Conservation (phyloP, 2,113 vertebrate genomes). For the Xiphorhynchus elegans region DNA sequence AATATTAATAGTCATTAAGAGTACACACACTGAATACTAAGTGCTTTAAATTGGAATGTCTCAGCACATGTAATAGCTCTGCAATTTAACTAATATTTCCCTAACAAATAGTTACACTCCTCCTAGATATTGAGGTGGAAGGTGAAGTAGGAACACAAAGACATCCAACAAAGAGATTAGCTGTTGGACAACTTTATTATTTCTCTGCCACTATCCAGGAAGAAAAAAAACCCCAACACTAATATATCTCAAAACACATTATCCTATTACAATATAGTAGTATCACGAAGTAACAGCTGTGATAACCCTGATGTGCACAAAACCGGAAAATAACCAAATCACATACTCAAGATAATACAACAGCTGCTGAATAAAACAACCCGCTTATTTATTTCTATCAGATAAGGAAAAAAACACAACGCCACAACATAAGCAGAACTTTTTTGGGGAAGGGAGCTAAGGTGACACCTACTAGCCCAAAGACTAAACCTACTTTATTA, state of each 20-base stretch:
- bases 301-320: conserved; percentile 43
- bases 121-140: conserved; percentile 23
- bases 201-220: neutral
- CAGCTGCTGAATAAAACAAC: conserved; percentile 43
- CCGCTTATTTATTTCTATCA: conserved; percentile 15
- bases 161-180: conserved; percentile 1
- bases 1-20: conserved; percentile 21
- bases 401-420: neutral
- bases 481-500: neutral
- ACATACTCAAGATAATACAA: conserved; percentile 3
- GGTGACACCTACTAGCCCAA: neutral
- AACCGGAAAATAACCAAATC: conserved; percentile 35
- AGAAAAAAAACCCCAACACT: neutral
- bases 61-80: neutral
- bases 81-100: conserved; percentile 22
- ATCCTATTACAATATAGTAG: conserved; percentile 21
- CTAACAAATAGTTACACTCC: conserved; percentile 4
- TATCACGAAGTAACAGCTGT: conserved; percentile 15
- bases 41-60: neutral
- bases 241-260: conserved; percentile 35
- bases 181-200: conserved; percentile 42
- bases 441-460: neutral
- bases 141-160: conserved; percentile 38
- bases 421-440: neutral
- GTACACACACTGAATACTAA: neutral